Conservation (phyloP, 2,888 invertebrate genomes). For the Oscheius sp. region DNA sequence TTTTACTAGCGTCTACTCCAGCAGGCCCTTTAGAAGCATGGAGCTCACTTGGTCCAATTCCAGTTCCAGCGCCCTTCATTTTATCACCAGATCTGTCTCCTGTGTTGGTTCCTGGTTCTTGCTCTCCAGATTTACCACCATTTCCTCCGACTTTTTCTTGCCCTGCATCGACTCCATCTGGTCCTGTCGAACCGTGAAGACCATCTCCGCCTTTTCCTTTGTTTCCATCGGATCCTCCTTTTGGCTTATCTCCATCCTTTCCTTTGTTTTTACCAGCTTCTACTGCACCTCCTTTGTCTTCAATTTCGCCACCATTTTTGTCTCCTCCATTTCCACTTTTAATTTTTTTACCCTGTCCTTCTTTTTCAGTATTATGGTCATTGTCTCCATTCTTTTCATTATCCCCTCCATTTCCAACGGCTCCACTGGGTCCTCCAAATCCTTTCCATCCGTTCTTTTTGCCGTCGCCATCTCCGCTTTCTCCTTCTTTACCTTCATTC, state of each 20-base stretch:
- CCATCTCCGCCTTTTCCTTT: conserved; percentile 16
- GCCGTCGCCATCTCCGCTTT: conserved; percentile 3
- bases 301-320: conserved; percentile 1
- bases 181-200: conserved; percentile 16
- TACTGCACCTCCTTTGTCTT: neutral
- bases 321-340: neutral
- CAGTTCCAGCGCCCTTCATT: neutral
- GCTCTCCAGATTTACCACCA: neutral
- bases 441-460: neutral
- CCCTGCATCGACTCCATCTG: conserved; percentile 11
- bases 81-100: conserved; percentile 11
- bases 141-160: neutral
- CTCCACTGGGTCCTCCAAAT: neutral
- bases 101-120: neutral
- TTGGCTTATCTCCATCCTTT: conserved; percentile 14
- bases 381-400: conserved; percentile 33
- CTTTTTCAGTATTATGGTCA: neutral
- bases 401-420: conserved; percentile 8
- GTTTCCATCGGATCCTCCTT: conserved; percentile 15
- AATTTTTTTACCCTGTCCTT: neutral
- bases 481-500: neutral
- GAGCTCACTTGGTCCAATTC: neutral
- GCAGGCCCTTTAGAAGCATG: neutral
- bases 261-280: conserved; percentile 14
- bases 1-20: neutral